These are phyloP conservation scores for Isotomurus palustris DNA, from an alignment of 2,888 invertebrate genomes.

Conservation along the genomic window DNA sequence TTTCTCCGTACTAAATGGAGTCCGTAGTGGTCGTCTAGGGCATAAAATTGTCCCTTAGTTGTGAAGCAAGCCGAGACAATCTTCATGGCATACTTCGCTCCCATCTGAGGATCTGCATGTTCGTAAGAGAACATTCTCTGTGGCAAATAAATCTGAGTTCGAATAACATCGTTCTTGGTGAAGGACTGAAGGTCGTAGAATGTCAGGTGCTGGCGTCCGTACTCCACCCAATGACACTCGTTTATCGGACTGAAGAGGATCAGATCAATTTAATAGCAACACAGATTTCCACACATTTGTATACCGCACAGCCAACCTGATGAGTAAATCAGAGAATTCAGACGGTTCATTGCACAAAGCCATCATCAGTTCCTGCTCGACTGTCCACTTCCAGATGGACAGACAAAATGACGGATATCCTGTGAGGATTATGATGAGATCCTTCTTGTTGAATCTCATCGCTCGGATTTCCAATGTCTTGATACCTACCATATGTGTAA, in stretches of 20 bases:
- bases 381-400: constrained; percentile 33
- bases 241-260: constrained; percentile 23
- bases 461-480: constrained; percentile 31
- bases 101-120: constrained; percentile 23
- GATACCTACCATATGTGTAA: constrained; percentile 6
- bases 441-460: constrained; percentile 32
- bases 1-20: constrained; percentile 24
- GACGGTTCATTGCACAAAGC: constrained; percentile 22
- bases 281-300: neutral
- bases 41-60: constrained; percentile 26
- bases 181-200: constrained; percentile 38
- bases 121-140: constrained; percentile 7
- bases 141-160: constrained; percentile 34
- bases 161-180: constrained; percentile 32
- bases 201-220: constrained; percentile 31
- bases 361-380: constrained; percentile 28
- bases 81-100: constrained; percentile 17
- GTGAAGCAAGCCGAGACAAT: constrained; percentile 36
- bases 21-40: constrained; percentile 22
- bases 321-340: constrained; percentile 24
- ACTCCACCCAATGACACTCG: constrained; percentile 35
- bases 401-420: constrained; percentile 37
- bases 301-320: constrained; percentile 24
- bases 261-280: neutral
- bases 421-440: constrained; percentile 31